These are phyloP conservation scores for Porites evermanni DNA, from an alignment of 92 coral and sea anemone genomes.

Conservation along the genomic window DNA sequence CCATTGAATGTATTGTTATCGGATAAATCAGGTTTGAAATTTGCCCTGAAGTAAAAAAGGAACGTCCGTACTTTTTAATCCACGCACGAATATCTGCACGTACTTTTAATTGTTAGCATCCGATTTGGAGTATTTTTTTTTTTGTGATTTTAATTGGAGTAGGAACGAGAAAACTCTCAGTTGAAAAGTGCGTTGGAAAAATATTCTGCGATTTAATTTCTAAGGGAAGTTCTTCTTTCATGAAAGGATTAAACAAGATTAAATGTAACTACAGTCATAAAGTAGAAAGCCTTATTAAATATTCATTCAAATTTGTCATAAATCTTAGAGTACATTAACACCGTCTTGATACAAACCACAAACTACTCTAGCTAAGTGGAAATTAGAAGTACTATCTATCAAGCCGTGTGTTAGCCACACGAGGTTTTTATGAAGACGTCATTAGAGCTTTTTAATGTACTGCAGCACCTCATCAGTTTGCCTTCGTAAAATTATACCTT, in stretches of 20 bases:
- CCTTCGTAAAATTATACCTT: not conserved
- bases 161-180: not conserved
- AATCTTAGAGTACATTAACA: constrained; percentile 31
- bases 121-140: not conserved
- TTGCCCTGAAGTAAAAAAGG: constrained; percentile 18
- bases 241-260: not conserved
- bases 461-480: not conserved
- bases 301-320: constrained; percentile 23
- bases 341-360: constrained; percentile 34
- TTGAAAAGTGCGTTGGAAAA: not conserved
- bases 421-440: not conserved
- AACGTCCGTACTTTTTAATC: constrained; percentile 1
- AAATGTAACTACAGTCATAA: constrained; percentile 4
- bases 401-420: not conserved
- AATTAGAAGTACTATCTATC: not conserved
- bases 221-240: not conserved
- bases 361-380: constrained; percentile 18
- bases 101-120: not conserved
- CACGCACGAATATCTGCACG: constrained; percentile 15
- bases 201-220: too few species aligned
- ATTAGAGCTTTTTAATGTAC: not conserved
- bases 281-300: constrained; percentile 17
- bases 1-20: constrained; percentile 22
- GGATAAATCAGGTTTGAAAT: constrained; percentile 18
- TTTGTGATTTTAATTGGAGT: not conserved